Evolutionary conservation across 1,140 invertebrate species (phyloP), one percentile per base, ranked within the genome.

Genomic region (Hestina assimilis): DNA sequence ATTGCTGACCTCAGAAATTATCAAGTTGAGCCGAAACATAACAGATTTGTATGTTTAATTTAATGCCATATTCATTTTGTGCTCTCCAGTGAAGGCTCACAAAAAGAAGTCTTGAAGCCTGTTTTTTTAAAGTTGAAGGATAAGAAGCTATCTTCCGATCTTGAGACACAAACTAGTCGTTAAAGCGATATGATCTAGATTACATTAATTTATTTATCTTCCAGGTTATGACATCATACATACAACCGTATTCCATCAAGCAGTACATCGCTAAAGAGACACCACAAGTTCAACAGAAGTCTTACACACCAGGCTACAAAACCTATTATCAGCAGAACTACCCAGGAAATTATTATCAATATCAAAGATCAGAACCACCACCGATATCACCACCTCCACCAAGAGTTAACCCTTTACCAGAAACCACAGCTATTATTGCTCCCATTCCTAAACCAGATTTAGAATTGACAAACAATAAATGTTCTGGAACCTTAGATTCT

Each of bases 401-500:
- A 45, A 4, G 19, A 14, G 29, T n/a, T 35, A 17, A 3, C 20
- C n/a, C 31, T 12, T 21, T 20, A 11, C 21, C 50, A 42, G 47
- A 19, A 48, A 21, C 29, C 20, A 20, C 31, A 40, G 2, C 26
- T 23, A 21, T 20, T n/a, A n/a, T n/a, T n/a, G n/a, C n/a, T 15
- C 41, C 26, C 33, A 20, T 11, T 1, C 29, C 35, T 31, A 21
- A 28, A 15, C 17, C 12, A 35, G 15, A 24, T 23, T 54, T 55
- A 43, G 11, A 26, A 33, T 4, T 12, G 28, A 19, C 14, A 26
- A 51, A 41, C 29, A 52, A n/a, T n/a, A n/a, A 55, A 26, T 42
- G 35, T 14, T 38, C 59, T 8, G 35, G 26, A 12, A 35, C n/a
- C 3, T 62, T 77, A 17, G 78, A 81, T 54, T 29, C 66, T 2